Base-by-base conservation (phyloP, 2,797 vertebrate genomes). In the Platyrinchus mystaceus region DNA sequence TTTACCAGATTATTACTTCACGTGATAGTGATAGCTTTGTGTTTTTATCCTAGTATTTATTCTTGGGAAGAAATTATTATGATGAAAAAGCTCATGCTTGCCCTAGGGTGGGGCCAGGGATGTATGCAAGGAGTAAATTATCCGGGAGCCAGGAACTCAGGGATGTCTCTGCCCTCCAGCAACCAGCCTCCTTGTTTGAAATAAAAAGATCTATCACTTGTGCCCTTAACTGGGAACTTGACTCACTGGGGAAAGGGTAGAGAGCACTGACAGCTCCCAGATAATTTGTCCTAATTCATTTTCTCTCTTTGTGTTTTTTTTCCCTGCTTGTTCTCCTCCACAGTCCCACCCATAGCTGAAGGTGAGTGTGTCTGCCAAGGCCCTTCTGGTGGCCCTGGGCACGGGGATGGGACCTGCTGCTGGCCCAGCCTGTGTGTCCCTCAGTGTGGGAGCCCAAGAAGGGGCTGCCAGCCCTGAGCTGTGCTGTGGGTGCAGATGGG, bases 311-410 rank as follows among this genome's bases (percentile, higher is more conserved):
- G 24, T 87, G 11, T 19, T 55, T 50, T 50, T 44, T 37, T n/a
- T 21, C 11, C 21, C n/a, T 71, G 12, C 9, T 62, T 52, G 14
- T n/a, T 52, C 28, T 52, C 13, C 13, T 66, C 12, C 8, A 4
- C 32, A 47, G 47, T 3, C 52, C 0, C 4, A 43, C 0, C 6
- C 22, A 9, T 14, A 39, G 32, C 0, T 49, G 81, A 79, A 2
- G 88, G 84, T 83, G 88, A 95, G 88, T 91, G 16, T 47, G 27
- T 12, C 41, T 69, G 50, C 50, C 53, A 41, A 8, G 5, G 16
- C 1, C 37, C 37, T 37, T 7, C 0, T 26, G 16, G 1, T 14
- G 6, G 11, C 16, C n/a, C 10, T 4, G 7, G 67, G 77, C 27
- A 9, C 0, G 1, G 43, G 32, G 44, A 23, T 2, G 3, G 2